Conservation (phyloP, 2,797 vertebrate species). For the Cossypha niveicapilla region DNA sequence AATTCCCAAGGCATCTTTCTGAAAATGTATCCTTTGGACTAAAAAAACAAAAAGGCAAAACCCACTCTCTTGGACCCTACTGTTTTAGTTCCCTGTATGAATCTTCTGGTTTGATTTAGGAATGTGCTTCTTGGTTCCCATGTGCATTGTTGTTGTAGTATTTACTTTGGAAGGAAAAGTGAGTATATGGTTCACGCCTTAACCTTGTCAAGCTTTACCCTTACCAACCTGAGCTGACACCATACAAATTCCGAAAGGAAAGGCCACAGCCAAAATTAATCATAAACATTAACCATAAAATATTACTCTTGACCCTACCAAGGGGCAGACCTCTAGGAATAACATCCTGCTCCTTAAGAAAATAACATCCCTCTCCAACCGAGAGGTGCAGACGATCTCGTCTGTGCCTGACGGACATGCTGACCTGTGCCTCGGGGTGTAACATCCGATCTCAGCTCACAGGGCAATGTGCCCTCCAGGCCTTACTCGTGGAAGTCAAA, state of each 20-base stretch:
- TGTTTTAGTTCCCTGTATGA: conserved; percentile 8
- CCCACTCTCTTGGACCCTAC: not conserved
- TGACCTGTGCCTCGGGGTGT: conserved; percentile 63
- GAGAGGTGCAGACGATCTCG: conserved; percentile 32
- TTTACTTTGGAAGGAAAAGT: conserved; percentile 58
- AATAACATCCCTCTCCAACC: conserved; percentile 68
- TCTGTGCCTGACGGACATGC: conserved; percentile 51
- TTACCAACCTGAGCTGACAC: conserved; percentile 48
- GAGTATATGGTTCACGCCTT: conserved; percentile 45
- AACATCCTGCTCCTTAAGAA: conserved; percentile 74
- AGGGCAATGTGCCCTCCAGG: conserved; percentile 21
- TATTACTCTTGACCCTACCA: conserved; percentile 62
- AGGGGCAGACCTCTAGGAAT: conserved; percentile 70
- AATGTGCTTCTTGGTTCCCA: conserved; percentile 47
- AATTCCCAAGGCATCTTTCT: conserved; percentile 35
- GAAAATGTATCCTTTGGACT: conserved; percentile 26
- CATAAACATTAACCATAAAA: conserved; percentile 68
- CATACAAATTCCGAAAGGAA: conserved; percentile 62
- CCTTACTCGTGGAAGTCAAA: not conserved
- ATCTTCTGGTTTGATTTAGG: conserved; percentile 64
- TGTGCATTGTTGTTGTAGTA: conserved; percentile 48
- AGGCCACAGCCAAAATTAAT: conserved; percentile 69
- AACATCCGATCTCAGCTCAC: conserved; percentile 46
- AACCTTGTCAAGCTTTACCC: conserved; percentile 65
- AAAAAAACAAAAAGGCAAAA: not conserved